A percentile compares a stretch with the other conserved stretches of the same genome.
Conservation (phyloP, 2,113 vertebrate genomes). For the Anseranas semipalmata region DNA sequence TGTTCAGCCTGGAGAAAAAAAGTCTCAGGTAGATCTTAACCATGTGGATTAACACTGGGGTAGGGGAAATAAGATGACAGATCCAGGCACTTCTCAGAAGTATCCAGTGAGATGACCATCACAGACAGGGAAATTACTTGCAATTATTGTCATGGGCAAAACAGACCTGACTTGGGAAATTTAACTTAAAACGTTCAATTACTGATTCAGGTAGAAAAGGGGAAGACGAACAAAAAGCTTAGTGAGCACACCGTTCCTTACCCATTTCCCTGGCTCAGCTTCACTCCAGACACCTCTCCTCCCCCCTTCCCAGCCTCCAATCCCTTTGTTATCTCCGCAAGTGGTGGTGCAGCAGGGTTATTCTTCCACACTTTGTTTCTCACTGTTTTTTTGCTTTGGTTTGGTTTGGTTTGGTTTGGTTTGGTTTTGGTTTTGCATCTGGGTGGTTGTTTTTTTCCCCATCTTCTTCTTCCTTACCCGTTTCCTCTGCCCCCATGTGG, state of each 20-base stretch:
- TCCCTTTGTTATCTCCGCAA: neutral
- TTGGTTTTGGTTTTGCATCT: too few relatives aligned
- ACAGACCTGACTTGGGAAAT: neutral
- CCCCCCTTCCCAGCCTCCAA: neutral
- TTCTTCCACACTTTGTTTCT: neutral
- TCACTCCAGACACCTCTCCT: neutral
- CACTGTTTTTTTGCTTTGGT: neutral
- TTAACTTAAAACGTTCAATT: neutral
- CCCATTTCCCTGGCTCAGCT: neutral
- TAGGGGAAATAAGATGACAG: neutral
- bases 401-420: too few relatives aligned
- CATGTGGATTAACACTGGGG: neutral
- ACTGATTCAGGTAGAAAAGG: neutral
- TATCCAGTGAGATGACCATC: neutral
- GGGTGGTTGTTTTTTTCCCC: neutral
- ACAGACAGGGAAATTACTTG: neutral
- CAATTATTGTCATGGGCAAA: neutral
- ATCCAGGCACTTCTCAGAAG: neutral
- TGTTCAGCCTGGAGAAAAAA: neutral
- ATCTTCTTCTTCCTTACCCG: neutral
- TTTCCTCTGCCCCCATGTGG: neutral
- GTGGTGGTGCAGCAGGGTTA: neutral
- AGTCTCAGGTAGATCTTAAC: neutral
- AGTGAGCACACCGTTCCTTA: neutral
- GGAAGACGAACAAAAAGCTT: neutral